These are phyloP conservation scores for Pomacea maculata DNA, from an alignment of 1,140 invertebrate species.

Conservation along the genomic window DNA sequence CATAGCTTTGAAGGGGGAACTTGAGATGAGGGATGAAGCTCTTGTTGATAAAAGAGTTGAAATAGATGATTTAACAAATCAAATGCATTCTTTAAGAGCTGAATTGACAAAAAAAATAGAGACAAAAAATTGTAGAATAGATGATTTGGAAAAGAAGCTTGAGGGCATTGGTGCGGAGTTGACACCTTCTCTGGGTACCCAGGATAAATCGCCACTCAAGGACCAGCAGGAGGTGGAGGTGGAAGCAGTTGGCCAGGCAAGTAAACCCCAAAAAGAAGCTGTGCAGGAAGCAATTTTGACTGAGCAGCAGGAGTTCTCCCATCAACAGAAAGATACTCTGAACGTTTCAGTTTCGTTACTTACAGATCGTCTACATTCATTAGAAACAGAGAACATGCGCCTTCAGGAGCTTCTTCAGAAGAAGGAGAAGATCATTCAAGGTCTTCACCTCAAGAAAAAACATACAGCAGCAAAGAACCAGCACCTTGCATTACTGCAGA, in stretches of 20 bases:
- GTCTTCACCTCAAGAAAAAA: constrained; percentile 26
- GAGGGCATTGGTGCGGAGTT: not conserved
- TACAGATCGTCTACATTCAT: not conserved
- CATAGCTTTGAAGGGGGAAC: constrained; percentile 10
- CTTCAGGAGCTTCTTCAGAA: constrained; percentile 30
- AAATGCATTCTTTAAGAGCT: constrained; percentile 11
- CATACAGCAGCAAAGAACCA: constrained; percentile 18
- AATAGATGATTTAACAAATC: constrained; percentile 12
- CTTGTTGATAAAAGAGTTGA: constrained; percentile 18
- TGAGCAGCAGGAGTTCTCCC: constrained; percentile 1
- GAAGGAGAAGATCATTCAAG: constrained; percentile 33
- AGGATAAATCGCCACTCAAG: not conserved
- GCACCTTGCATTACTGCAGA: not conserved
- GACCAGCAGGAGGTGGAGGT: not conserved
- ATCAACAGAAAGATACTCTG: not conserved
- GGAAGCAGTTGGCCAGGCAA: not conserved
- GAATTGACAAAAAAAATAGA: not conserved
- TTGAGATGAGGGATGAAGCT: constrained; percentile 19
- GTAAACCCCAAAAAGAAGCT: not conserved
- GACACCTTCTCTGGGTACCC: constrained; percentile 19
- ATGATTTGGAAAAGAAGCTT: constrained; percentile 3
- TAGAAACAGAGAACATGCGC: constrained; percentile 11
- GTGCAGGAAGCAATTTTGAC: constrained; percentile 13
- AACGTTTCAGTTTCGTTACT: not conserved
- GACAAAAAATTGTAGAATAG: not conserved